Evolutionary conservation across 2,113 vertebrate species (phyloP).

Genomic region (Takifugu bimaculatus): DNA sequence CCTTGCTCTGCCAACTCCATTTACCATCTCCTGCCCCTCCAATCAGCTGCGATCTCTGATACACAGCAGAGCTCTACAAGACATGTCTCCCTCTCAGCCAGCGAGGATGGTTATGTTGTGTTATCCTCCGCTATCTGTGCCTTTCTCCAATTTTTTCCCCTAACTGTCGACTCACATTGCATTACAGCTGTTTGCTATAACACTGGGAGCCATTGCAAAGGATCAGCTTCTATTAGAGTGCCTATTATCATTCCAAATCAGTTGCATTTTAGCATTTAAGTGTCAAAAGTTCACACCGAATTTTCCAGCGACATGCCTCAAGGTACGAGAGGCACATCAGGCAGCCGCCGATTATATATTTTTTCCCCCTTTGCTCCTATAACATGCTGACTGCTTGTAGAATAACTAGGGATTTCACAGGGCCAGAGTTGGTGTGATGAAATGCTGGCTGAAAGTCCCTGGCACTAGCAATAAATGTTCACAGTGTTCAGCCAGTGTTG

Average conservation of each 20-base stretch:
- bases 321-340: conserved; percentile 70
- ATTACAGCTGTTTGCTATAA: conserved; percentile 65
- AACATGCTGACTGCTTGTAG: conserved; percentile 54
- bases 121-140: conserved; percentile 66
- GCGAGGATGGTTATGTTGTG: conserved; percentile 60
- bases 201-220: conserved; percentile 71
- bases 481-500: conserved; percentile 75
- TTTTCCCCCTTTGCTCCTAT: conserved; percentile 21
- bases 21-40: conserved; percentile 62
- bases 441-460: conserved; percentile 68
- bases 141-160: conserved; percentile 49
- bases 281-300: conserved; percentile 74
- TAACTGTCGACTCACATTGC: conserved; percentile 76
- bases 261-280: conserved; percentile 79
- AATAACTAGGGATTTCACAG: conserved; percentile 69
- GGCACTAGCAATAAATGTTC: conserved; percentile 81
- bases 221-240: conserved; percentile 76
- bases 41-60: conserved; percentile 57
- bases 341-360: conserved; percentile 54
- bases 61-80: conserved; percentile 56
- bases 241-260: conserved; percentile 79
- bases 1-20: conserved; percentile 70
- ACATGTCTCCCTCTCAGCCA: conserved; percentile 68
- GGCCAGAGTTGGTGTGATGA: conserved; percentile 66
- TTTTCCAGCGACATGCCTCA: conserved; percentile 65